Percentiles rank a stretch among this genome's conserved stretches.
Evolutionary conservation across 2,888 invertebrate species (phyloP).

Genomic region (Acrocera orbiculus): DNA sequence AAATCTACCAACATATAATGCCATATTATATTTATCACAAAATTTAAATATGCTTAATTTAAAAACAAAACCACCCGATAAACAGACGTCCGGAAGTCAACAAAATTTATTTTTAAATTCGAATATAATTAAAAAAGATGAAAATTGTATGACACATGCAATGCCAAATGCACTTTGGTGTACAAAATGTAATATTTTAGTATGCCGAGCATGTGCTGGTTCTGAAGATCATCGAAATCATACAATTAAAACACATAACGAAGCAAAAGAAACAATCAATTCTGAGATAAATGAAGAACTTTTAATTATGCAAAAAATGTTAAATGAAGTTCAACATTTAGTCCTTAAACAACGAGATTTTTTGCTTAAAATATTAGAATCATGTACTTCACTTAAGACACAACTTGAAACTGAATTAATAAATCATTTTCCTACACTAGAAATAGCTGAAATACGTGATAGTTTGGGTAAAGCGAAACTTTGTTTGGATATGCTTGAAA

Average conservation of each 20-base stretch:
- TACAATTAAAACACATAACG: slow-evolving; percentile 47
- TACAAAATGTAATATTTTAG: slow-evolving; percentile 41
- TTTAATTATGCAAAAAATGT: slow-evolving; percentile 47
- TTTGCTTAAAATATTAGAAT: slow-evolving; percentile 51
- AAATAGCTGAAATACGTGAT: slow-evolving; percentile 47
- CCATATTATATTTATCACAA: slow-evolving; percentile 47
- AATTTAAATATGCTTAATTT: slow-evolving; percentile 41
- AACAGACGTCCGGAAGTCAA: slow-evolving; percentile 16
- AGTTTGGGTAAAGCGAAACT: slow-evolving; percentile 42
- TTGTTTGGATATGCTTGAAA: slow-evolving; percentile 39
- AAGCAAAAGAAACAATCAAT: slow-evolving; percentile 48
- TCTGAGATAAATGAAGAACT: slow-evolving; percentile 48
- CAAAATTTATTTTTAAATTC: slow-evolving; percentile 11
- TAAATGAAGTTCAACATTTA: slow-evolving; percentile 51
- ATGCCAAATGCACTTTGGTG: slow-evolving; percentile 59
- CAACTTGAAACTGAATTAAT: slow-evolving; percentile 58
- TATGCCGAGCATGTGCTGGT: slow-evolving; percentile 50
- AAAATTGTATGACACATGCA: slow-evolving; percentile 53
- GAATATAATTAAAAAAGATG: slow-evolving; percentile 20
- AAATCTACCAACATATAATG: slow-evolving; percentile 47
- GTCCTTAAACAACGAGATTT: slow-evolving; percentile 54
- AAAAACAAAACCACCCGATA: slow-evolving; percentile 31
- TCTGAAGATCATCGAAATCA: slow-evolving; percentile 47
- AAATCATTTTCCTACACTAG: slow-evolving; percentile 46
- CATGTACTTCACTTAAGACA: slow-evolving; percentile 53